Evolutionary conservation across 2,113 vertebrate species (phyloP).

Genomic region (Alethe castanea): DNA sequence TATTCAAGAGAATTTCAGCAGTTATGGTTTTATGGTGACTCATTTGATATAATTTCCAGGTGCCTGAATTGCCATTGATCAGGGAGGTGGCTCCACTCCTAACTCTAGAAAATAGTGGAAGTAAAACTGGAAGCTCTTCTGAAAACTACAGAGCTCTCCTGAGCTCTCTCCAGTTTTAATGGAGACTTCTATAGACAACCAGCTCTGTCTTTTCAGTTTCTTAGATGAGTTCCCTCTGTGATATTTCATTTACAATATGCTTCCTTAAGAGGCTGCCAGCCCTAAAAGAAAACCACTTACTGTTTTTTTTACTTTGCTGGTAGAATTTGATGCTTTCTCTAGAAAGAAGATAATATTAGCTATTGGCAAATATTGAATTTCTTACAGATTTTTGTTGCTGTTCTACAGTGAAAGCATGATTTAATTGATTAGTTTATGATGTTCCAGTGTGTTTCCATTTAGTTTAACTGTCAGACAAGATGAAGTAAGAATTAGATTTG

Average conservation of each 20-base stretch:
- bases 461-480: constrained; percentile 1
- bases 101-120: not conserved
- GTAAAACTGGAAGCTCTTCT: not conserved
- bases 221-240: not conserved
- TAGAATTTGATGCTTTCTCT: not conserved
- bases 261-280: not conserved
- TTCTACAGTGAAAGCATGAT: not conserved
- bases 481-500: constrained; percentile 3
- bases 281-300: not conserved
- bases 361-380: not conserved
- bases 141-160: not conserved
- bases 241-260: not conserved
- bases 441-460: not conserved
- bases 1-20: not conserved
- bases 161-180: not conserved
- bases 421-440: constrained; percentile 40
- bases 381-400: not conserved
- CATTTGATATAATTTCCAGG: not conserved
- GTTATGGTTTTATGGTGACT: not conserved
- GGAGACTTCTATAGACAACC: not conserved
- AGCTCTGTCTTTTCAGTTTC: not conserved
- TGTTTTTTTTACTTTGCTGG: not conserved
- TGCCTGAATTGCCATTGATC: not conserved
- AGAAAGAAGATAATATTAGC: not conserved
- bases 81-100: not conserved